Base-by-base conservation (phyloP, 53 echinoderm and acorn worm genomes). In the Actinopyga echinites region DNA sequence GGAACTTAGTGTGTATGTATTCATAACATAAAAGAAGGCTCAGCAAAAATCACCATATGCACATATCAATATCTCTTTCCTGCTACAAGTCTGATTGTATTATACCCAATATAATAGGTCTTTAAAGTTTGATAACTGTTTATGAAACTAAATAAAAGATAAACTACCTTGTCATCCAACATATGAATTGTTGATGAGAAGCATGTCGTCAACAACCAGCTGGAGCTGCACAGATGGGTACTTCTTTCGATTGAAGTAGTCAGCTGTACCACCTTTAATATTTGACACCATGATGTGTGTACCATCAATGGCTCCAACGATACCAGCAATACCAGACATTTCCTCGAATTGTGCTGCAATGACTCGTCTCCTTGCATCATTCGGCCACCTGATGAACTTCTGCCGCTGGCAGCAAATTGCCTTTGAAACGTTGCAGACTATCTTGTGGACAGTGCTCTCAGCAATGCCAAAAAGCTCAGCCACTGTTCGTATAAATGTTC, bases 101-200 rank as follows among this genome's bases (percentile, higher is more conserved):
- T 37, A 37, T 40, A 2, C 40, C 40, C 6, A 3, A 10, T 40
- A 40, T 40, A 40, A 0, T 4, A 40, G 2, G 2, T 40, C 40
- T 40, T 5, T n/a, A n/a, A n/a, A n/a, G n/a, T n/a, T n/a, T 40
- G 2, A 40, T 40, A 40, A 40, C 40, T 40, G 0, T 40, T 40
- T 40, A 40, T 40, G 7, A 40, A 2, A 10, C 40, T 40, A 40
- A 40, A 8, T 40, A 40, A 40, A 40, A 40, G 40, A 40, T 40
- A 0, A 40, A 2, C 10, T 40, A 40, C 40, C 40, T 40, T 0
- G 40, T 30, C 69, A 84, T 29, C 84, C 71, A 84, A 42, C 40
- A 71, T 69, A 84, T 17, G 52, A 49, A 56, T 84, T 55, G 12
- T 69, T 84, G 55, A 84, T 56, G 30, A 69, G 45, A 69, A 30